phyloP scores from a whole-genome alignment of 2,113 vertebrate genomes.

The Tricholaema leucomelas region DNA sequence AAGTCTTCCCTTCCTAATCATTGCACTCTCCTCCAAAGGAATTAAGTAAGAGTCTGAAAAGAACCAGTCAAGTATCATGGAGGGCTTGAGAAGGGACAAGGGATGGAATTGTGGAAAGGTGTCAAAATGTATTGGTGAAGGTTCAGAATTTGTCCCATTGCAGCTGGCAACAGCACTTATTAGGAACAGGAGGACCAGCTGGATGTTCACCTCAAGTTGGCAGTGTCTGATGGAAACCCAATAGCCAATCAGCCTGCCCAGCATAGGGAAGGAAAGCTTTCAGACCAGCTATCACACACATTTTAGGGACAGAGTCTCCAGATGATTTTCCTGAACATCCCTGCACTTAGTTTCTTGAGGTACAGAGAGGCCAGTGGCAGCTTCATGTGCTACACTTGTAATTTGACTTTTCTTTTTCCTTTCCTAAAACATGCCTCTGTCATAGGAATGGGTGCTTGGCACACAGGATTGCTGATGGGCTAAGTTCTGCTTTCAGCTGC shows the following conservation, averaged over 20 bases:
- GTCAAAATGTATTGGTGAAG: not conserved
- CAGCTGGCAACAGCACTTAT: not conserved
- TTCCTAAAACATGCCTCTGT: not conserved
- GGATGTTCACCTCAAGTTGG: not conserved
- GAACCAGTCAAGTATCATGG: not conserved
- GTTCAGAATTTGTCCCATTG: not conserved
- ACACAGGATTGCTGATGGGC: not conserved
- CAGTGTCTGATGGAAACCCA: not conserved
- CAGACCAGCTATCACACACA: not conserved
- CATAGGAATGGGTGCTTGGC: not conserved
- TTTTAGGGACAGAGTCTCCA: not conserved
- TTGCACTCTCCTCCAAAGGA: not conserved
- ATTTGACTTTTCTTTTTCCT: not conserved
- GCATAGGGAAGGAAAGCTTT: not conserved
- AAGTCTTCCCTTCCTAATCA: not conserved
- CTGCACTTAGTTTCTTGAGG: not conserved
- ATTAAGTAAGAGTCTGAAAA: not conserved
- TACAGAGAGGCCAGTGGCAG: not conserved
- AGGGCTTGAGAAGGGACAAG: not conserved
- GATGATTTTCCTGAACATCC: not conserved
- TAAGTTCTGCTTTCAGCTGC: not conserved
- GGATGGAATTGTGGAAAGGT: not conserved
- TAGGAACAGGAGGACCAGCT: not conserved
- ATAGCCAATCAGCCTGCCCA: not conserved
- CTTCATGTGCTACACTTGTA: not conserved